Evolutionary conservation across 2,888 invertebrate species (phyloP), one percentile per base, ranked within the genome.

Genomic region (Formica aserva): DNA sequence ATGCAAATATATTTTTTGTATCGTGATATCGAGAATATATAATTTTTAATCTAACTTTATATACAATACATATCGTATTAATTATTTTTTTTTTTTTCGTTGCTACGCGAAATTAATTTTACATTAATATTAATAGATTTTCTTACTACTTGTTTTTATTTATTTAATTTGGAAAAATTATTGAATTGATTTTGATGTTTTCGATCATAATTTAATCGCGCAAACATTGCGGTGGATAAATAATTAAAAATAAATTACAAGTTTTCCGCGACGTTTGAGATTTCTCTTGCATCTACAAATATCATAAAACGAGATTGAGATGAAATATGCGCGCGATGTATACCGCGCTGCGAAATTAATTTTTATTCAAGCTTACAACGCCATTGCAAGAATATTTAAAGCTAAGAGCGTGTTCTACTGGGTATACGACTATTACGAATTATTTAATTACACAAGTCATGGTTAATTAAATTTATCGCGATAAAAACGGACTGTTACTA

Each of bases 391-490:
- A 55, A 77, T 55, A 66, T 29, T 29, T 11, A 13, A 45, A 45
- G 18, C 26, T 63, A 11, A 52, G 55, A 62, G 22, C 29, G 57
- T 32, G 55, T 41, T 6, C 29, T 67, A 67, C 41, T n/a, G 29
- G 41, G 15, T n/a, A 52, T 18, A 15, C 29, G 41, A 45, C 9
- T 57, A 35, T 35, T 35, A 35, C 35, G 45, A 69, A 78, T 60
- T 52, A 78, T 78, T 78, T 60, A 78, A 78, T 78, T 78, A 32
- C 69, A 69, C 32, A 22, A 67, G 32, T 78, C 69, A 69, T 41
- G 13, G 57, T 22, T 78, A 78, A 78, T 69, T 69, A 69, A 69
- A 78, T 78, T 45, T 41, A 45, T 60, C 32, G 32, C 13, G 57
- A 78, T 22, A 22, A 77, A 67, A 41, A 77, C 67, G 22, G 29